A percentile compares a stretch with the other conserved stretches of the same genome.
phyloP scores from a whole-genome alignment of 1,140 invertebrate genomes.

The Andricus grossulariae region DNA sequence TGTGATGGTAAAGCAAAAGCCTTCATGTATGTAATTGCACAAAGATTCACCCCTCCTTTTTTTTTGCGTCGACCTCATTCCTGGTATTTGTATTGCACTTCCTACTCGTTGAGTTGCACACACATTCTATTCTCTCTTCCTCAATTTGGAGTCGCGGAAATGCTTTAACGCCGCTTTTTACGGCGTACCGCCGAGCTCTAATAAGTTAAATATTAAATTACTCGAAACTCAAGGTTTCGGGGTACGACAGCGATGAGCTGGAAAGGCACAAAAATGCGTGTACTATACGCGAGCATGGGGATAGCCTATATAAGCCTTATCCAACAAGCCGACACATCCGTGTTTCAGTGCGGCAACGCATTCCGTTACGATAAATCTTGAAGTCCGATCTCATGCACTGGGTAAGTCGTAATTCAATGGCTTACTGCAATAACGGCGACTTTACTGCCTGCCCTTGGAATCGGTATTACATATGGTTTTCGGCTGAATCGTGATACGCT shows the following conservation, averaged over 20 bases:
- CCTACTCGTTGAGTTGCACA: too few relatives aligned
- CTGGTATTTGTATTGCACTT: too few relatives aligned
- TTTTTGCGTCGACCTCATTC: too few relatives aligned
- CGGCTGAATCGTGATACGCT: background rate
- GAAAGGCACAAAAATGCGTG: conserved; percentile 23
- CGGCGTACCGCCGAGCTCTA: conserved; percentile 30
- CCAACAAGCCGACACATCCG: conserved; percentile 7
- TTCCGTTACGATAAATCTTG: conserved; percentile 36
- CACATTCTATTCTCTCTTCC: background rate
- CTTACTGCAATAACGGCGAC: conserved; percentile 29
- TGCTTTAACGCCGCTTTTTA: conserved; percentile 21
- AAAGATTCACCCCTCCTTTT: too few relatives aligned
- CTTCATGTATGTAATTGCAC: too few relatives aligned
- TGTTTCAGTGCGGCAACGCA: background rate
- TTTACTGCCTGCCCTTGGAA: background rate
- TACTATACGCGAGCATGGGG: conserved; percentile 1
- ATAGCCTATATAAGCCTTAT: too few relatives aligned
- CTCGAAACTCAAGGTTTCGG: conserved; percentile 18
- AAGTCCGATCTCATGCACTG: conserved; percentile 9
- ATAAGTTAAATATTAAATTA: conserved; percentile 35
- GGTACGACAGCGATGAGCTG: background rate
- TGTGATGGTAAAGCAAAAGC: too few relatives aligned
- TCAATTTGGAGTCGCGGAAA: conserved; percentile 18
- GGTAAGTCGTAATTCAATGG: conserved; percentile 28
- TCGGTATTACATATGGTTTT: background rate